These are phyloP conservation scores for Beroe forskalii DNA, from an alignment of 37 sponge, comb jelly and placozoan genomes.

Conservation along the genomic window DNA sequence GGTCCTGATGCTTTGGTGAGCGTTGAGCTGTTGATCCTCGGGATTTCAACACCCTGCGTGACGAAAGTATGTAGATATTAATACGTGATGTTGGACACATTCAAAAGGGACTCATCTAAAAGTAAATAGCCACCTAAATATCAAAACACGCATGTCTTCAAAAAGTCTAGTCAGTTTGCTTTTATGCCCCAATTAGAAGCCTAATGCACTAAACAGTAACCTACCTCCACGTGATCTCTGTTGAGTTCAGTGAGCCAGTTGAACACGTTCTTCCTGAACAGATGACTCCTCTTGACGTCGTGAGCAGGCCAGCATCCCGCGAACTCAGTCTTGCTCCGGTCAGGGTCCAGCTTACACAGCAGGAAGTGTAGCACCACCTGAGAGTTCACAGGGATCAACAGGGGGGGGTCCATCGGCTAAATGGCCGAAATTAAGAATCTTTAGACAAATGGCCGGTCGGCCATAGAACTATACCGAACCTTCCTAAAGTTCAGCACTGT, in stretches of 20 bases:
- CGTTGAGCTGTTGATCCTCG: conserved; percentile 25
- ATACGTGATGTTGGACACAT: too few species aligned
- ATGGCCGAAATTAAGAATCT: too few species aligned
- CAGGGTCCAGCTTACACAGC: not conserved
- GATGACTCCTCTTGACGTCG: conserved; percentile 17
- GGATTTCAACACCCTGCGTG: conserved; percentile 17
- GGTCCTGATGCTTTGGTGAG: conserved; percentile 26
- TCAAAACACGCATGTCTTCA: too few species aligned
- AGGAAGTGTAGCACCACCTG: conserved; percentile 53
- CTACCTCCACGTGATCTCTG: conserved; percentile 34
- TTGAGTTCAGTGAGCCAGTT: conserved; percentile 59
- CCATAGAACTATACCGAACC: too few species aligned
- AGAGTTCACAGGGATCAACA: not conserved
- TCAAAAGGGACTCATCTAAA: too few species aligned
- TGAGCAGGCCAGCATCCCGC: conserved; percentile 17
- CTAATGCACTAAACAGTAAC: too few species aligned
- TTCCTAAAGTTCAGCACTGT: too few species aligned
- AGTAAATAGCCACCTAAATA: too few species aligned
- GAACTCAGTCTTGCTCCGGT: conserved; percentile 10
- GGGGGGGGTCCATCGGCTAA: too few species aligned
- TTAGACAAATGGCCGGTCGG: too few species aligned
- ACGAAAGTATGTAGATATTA: not conserved
- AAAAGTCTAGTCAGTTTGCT: too few species aligned
- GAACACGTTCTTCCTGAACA: conserved; percentile 21
- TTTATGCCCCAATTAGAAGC: too few species aligned